phyloP scores from a whole-genome alignment of 2,888 invertebrate species.

The Teleogryllus oceanicus region DNA sequence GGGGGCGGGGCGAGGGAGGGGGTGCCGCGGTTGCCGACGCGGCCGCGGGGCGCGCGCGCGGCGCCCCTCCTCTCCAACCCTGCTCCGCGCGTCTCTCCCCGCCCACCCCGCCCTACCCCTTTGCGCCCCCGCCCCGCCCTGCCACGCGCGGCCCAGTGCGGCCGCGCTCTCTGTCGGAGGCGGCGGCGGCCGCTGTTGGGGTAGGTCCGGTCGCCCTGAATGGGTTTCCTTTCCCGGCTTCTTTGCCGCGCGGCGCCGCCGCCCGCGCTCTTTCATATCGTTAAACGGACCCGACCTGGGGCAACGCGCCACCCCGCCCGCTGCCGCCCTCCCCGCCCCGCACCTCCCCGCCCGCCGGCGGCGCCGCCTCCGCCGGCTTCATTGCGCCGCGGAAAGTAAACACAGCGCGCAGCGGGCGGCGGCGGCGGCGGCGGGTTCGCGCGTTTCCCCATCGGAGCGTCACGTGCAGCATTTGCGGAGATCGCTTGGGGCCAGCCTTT shows the following conservation, averaged over 20 bases:
- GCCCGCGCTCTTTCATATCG: conserved; percentile 10
- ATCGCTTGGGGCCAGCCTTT: no score
- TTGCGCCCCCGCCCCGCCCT: background rate
- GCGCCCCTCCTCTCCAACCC: background rate
- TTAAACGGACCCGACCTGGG: conserved; percentile 18
- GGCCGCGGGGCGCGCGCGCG: conserved; percentile 18
- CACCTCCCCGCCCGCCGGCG: background rate
- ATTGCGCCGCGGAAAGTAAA: conserved; percentile 9
- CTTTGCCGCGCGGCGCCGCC: background rate
- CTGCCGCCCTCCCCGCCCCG: background rate
- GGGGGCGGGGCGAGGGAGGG: no score
- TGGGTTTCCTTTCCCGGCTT: background rate
- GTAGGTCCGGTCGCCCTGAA: conserved; percentile 10
- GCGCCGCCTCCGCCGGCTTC: background rate
- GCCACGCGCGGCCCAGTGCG: background rate
- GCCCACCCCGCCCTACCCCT: background rate
- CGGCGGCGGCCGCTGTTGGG: background rate
- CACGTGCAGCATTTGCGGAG: no score
- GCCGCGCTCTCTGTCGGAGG: background rate
- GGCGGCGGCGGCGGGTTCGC: background rate
- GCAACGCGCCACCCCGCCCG: conserved; percentile 1
- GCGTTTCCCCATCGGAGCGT: no score
- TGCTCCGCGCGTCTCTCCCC: background rate
- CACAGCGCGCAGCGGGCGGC: background rate
- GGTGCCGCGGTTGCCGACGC: background rate